Percentiles rank a stretch among this genome's conserved stretches.
Conservation (phyloP, 1,140 invertebrate genomes). For the Hormaphis cornu region DNA sequence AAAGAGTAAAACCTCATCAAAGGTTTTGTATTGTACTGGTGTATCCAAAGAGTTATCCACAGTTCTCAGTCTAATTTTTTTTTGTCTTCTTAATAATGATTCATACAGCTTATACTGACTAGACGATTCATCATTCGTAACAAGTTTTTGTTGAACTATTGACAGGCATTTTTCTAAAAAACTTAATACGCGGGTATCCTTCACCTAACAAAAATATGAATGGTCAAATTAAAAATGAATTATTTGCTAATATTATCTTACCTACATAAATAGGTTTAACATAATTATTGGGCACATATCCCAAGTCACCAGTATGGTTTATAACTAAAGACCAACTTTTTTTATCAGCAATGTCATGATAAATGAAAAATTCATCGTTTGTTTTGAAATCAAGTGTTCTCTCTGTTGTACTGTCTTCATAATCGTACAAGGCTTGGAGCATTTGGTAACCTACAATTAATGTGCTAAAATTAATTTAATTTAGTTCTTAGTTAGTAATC, state of each 20-base stretch:
- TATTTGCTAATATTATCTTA: neutral
- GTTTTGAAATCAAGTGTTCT: constrained; percentile 15
- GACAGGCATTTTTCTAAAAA: constrained; percentile 5
- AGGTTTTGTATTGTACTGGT: neutral
- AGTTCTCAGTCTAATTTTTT: constrained; percentile 9
- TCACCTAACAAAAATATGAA: constrained; percentile 3
- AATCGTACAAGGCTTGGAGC: constrained; percentile 21
- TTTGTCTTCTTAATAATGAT: constrained; percentile 16
- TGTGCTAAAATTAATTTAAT: neutral
- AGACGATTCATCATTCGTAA: neutral
- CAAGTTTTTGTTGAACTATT: constrained; percentile 1
- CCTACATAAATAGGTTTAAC: constrained; percentile 21
- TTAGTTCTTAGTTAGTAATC: neutral
- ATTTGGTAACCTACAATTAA: constrained; percentile 12
- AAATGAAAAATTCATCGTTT: constrained; percentile 19
- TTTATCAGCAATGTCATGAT: constrained; percentile 21
- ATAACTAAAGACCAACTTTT: constrained; percentile 28
- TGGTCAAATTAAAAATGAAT: neutral
- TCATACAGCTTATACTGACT: neutral
- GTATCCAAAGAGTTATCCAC: neutral
- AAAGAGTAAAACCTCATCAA: constrained; percentile 12
- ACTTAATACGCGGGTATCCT: neutral
- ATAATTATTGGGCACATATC: constrained; percentile 17
- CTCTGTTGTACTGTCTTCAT: constrained; percentile 3
- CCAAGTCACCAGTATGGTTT: neutral